A percentile compares a stretch with the other conserved stretches of the same genome.
These are phyloP conservation scores for Loxodonta africana DNA, from an alignment of 2,113 vertebrate species.

Conservation along the genomic window DNA sequence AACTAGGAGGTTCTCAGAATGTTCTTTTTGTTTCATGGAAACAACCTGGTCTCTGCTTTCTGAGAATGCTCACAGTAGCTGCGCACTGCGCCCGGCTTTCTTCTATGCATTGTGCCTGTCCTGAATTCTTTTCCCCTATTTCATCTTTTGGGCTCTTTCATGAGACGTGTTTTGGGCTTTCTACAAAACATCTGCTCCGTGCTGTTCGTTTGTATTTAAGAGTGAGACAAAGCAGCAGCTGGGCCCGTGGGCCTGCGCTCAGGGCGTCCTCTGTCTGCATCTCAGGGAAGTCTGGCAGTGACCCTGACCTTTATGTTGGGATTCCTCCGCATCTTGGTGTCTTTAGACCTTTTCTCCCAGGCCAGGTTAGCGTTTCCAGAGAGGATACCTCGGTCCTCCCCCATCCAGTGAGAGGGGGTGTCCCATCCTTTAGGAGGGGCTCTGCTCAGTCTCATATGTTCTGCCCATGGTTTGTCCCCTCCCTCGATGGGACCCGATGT, in stretches of 20 bases:
- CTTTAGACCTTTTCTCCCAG: neutral
- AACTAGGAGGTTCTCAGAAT: neutral
- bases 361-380: neutral
- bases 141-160: neutral
- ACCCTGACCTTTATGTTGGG: neutral
- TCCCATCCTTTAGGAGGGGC: too few species aligned
- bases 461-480: too few species aligned
- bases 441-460: fast-evolving
- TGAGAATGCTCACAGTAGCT: neutral
- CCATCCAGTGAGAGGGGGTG: fast-evolving
- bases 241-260: neutral
- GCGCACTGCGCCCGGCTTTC: neutral
- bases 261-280: neutral
- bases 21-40: neutral
- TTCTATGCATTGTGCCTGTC: neutral
- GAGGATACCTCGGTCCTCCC: fast-evolving
- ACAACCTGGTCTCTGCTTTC: neutral
- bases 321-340: fast-evolving
- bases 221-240: neutral
- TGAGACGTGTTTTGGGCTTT: too few species aligned
- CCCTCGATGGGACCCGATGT: fast-evolving
- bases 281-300: neutral
- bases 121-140: neutral
- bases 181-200: neutral
- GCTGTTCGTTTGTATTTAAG: neutral